Conservation (phyloP, 1,140 invertebrate genomes). For the Diabrotica virgifera region DNA sequence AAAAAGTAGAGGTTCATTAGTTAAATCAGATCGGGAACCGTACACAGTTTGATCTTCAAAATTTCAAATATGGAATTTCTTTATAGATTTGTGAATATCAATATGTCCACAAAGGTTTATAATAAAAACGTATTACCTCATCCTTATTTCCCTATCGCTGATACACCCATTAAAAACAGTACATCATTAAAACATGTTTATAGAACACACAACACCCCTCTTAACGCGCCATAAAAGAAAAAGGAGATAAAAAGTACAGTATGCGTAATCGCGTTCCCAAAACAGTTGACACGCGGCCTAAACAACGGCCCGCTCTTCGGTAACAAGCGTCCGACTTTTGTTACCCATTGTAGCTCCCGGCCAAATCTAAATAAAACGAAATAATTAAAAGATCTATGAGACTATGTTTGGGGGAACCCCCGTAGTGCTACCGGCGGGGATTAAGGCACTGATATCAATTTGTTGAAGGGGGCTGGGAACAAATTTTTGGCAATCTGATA, state of each 20-base stretch:
- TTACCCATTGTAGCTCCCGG: slow-evolving; percentile 14
- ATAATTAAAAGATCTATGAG: slow-evolving; percentile 16
- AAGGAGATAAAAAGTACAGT: slow-evolving; percentile 17
- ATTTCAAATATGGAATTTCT: too few species aligned
- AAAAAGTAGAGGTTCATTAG: too few species aligned
- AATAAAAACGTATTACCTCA: too few species aligned
- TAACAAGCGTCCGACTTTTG: slow-evolving; percentile 14
- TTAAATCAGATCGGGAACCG: too few species aligned
- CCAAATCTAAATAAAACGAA: slow-evolving; percentile 20
- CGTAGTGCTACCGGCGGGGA: slow-evolving; percentile 3
- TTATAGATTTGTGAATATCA: too few species aligned
- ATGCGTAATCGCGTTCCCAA: slow-evolving; percentile 21
- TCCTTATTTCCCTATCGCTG: too few species aligned
- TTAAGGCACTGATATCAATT: slow-evolving; percentile 17
- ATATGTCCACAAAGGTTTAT: too few species aligned
- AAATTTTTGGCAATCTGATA: background rate
- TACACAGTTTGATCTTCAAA: too few species aligned
- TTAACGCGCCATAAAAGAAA: slow-evolving; percentile 13
- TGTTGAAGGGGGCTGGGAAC: background rate
- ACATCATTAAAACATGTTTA: slow-evolving; percentile 21
- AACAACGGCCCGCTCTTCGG: slow-evolving; percentile 3
- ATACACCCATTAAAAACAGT: background rate
- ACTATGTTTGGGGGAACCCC: slow-evolving; percentile 13
- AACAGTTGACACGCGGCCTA: slow-evolving; percentile 19
- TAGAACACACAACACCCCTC: slow-evolving; percentile 13